These are phyloP conservation scores for Ommatoiulus sabulosus DNA, from an alignment of 2,888 invertebrate genomes.

Conservation along the genomic window DNA sequence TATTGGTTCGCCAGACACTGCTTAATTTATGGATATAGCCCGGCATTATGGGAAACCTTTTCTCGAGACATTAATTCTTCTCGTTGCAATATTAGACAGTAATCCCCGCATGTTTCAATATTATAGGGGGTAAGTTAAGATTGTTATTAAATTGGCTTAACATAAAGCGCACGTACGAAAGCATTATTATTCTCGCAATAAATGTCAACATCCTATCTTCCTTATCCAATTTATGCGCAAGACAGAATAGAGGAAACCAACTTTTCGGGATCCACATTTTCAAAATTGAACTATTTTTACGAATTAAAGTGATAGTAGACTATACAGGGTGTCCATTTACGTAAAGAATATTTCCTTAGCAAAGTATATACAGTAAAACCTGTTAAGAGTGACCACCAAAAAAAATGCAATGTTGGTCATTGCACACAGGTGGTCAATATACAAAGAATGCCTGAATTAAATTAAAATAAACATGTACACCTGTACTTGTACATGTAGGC, in stretches of 20 bases:
- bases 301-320: too few species aligned
- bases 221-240: not conserved
- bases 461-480: too few species aligned
- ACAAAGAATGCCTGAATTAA: too few species aligned
- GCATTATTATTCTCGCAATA: not conserved
- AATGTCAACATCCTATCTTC: not conserved
- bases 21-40: conserved; percentile 4
- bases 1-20: not conserved
- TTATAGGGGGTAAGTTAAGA: not conserved
- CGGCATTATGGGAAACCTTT: not conserved
- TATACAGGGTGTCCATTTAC: too few species aligned
- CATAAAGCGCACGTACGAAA: not conserved
- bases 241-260: not conserved
- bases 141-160: conserved; percentile 1
- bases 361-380: too few species aligned
- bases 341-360: too few species aligned
- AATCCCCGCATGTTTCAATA: not conserved
- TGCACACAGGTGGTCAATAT: too few species aligned
- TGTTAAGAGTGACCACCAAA: too few species aligned
- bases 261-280: not conserved
- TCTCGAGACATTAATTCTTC: not conserved
- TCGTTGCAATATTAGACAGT: not conserved
- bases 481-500: too few species aligned
- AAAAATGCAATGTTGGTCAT: too few species aligned
- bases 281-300: too few species aligned